Base-by-base conservation (phyloP, 37 sponge, comb jelly and placozoan genomes). In the Beroe forskalii region DNA sequence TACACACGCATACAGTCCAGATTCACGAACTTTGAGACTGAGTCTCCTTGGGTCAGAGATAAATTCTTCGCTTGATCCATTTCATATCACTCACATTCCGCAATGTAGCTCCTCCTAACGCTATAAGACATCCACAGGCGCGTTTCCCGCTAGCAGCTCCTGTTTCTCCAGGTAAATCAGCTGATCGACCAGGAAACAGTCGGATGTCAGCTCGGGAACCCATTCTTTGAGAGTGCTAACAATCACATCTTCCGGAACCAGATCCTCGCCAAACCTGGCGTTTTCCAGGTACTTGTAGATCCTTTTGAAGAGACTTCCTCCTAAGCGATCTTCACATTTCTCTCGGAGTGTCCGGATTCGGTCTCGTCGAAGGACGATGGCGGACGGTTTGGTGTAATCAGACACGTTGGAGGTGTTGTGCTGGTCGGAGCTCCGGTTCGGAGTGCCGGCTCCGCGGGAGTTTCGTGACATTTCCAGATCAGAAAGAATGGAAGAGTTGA, bases 161-260 rank as follows among this genome's bases (percentile, higher is more conserved):
- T 80, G 86, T 23, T 80, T 80, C 55, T 80, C 86, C 86, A 80
- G 40, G 35, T 80, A 80, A 44, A 80, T 80, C 40, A 80, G 86
- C 86, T 80, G 86, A 43, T 80, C 86, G 4, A 80, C 86, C 12
- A 38, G 40, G 48, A 80, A 80, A 44, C 86, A 80, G 55, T 80
- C 86, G 25, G 86, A 80, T 1, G 55, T 44, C 17, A 80, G 40
- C 44, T 80, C 86, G 24, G 86, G 86, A 6, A 80, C 86, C 86
- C 86, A 80, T 1, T 38, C n/a, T 38, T 37, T 40, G 38, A 80
- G 55, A 44, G 44, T 80, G 6, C 86, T 25, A 43, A 80, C 86
- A 25, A 80, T 80, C 3, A 80, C 40, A 32, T 80, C 86, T 24
- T 80, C 86, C 55, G 86, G 27, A 17, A 80, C 55, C 12, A 44